Evolutionary conservation across 53 echinoderm and acorn worm genomes (phyloP), one percentile per base, ranked within the genome.

Genomic region (Apostichopus leukothele): DNA sequence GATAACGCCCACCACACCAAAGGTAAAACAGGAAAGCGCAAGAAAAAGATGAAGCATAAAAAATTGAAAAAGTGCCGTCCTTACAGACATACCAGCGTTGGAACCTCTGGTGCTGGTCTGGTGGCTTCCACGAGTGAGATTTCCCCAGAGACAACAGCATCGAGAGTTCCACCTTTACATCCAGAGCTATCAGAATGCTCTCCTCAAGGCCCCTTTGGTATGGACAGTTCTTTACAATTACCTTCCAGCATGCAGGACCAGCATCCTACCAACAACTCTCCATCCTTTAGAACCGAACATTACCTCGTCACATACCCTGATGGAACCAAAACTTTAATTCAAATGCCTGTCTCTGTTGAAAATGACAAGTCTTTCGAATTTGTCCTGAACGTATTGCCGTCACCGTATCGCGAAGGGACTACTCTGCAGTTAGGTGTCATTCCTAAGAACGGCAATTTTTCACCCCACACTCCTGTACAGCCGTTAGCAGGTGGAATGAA

Each of bases 261-360:
- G 8, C 77, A 27, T 10, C 52, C 77, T 9, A 39, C 39, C 39
- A 50, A 39, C 11, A 6, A 39, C 16, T 76, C 77, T 67, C 85
- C 85, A 4, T 76, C 89, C 10, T 23, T 89, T 6, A 90, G 89
- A 19, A 86, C 78, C 20, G 91, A 93, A 50, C 91, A 91, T 53
- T 93, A 91, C 50, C 89, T 93, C 12, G 86, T 93, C 21, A 91
- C 91, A 2, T 93, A 91, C 55, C 93, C 93, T 0, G 91, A 93
- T 75, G 93, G 93, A 5, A 89, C 86, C 50, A 89, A 89, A 79
- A 89, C 75, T 9, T 78, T 93, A 21, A 86, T 93, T 68, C 93
- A 93, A 19, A 86, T 93, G 53, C 93, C 93, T 7, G 76, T 91
- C 0, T 67, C 83, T 10, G 76, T 87, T 13, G 86, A 73, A 5